phyloP scores from a whole-genome alignment of 2,888 invertebrate genomes.

The Trichopria drosophilae region DNA sequence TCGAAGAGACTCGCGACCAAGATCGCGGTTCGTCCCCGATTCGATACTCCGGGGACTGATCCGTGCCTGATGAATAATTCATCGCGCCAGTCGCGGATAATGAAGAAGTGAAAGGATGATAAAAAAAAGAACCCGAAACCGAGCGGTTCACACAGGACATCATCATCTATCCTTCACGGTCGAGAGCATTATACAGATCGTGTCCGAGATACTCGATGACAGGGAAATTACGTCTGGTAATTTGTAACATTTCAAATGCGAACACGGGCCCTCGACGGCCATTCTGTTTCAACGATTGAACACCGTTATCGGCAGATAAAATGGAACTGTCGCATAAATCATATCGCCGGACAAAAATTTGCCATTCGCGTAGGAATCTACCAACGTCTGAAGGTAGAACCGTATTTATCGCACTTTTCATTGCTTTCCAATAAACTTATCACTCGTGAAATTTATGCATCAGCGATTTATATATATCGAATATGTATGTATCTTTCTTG shows the following conservation, averaged over 20 bases:
- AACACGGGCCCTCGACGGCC: slow-evolving; percentile 3
- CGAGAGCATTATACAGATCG: slow-evolving; percentile 35
- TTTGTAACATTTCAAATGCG: slow-evolving; percentile 39
- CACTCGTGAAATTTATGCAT: too few relatives aligned
- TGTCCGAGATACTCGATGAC: slow-evolving; percentile 33
- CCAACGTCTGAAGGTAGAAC: too few relatives aligned
- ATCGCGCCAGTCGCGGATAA: slow-evolving; percentile 13
- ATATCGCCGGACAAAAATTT: too few relatives aligned
- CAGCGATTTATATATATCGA: too few relatives aligned
- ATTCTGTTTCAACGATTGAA: too few relatives aligned
- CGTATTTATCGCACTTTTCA: too few relatives aligned
- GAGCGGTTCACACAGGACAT: slow-evolving; percentile 30
- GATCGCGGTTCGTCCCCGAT: background rate
- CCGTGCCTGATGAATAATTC: slow-evolving; percentile 29
- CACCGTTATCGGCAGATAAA: too few relatives aligned
- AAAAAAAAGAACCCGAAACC: slow-evolving; percentile 27
- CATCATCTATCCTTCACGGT: slow-evolving; percentile 32
- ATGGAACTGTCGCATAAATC: too few relatives aligned
- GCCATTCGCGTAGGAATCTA: too few relatives aligned
- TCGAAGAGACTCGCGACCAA: slow-evolving; percentile 7
- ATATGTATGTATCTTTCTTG: too few relatives aligned
- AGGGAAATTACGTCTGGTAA: slow-evolving; percentile 40
- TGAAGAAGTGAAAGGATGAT: too few relatives aligned
- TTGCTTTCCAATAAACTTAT: too few relatives aligned
- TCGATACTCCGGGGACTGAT: slow-evolving; percentile 16